Evolutionary conservation across 2,888 invertebrate species (phyloP), one percentile per base, ranked within the genome.

Genomic region (Tinea semifulvella): DNA sequence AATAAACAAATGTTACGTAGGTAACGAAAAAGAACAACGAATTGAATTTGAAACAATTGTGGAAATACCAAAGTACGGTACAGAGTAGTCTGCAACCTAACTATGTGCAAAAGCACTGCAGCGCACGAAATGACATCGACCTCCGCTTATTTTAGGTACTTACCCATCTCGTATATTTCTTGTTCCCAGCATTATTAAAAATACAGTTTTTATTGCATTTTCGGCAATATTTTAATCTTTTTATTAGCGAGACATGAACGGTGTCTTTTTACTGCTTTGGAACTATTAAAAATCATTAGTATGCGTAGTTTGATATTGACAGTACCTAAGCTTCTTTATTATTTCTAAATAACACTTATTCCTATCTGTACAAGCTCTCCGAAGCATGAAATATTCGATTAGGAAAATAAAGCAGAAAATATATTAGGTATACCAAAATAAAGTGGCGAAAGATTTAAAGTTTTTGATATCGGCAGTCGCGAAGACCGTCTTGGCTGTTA

Each of bases 61-160:
- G n/a, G n/a, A n/a, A n/a, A n/a, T n/a, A n/a, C n/a, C n/a, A n/a
- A n/a, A n/a, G n/a, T n/a, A 36, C 36, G 36, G 36, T 36, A 36
- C 36, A 18, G 31, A n/a, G n/a, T n/a, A n/a, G n/a, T n/a, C 25
- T 22, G 8, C 25, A 8, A 22, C 17, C 18, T 36, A 36, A 36
- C 36, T 36, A 18, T 11, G 31, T 4, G 11, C 7, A 11, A 13
- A 10, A 16, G 16, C 17, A 3, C 2, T 3, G 36, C 17, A 3
- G 17, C 13, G 20, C 40, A 40, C 40, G 40, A 40, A 40, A 40
- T 40, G 40, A 22, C 22, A 40, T 22, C 40, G 22, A 20, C 19
- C 20, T 18, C 11, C 31, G 31, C 14, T 31, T 31, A 31, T 14
- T 31, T 31, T 31, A 31, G 31, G 13, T 31, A 31, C 6, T 5